Evolutionary conservation across 2,888 invertebrate species (phyloP), one percentile per base, ranked within the genome.

Genomic region (Rosalia funebris): DNA sequence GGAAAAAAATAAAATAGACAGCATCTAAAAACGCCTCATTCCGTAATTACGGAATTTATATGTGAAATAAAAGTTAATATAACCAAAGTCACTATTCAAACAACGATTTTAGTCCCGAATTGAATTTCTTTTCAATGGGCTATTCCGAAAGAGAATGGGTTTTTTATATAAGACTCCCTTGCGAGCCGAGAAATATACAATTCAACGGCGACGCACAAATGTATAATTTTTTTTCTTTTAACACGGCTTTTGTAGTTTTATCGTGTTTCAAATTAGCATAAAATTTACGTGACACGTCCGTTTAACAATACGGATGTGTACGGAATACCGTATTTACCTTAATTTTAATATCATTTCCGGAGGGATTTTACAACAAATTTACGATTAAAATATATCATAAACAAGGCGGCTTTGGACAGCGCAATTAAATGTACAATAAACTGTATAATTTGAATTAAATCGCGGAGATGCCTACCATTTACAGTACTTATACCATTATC

Each of bases 181-280:
- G 25, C 42, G 39, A 53, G 16, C 53, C 11, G 42, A 42, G 16
- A 19, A 32, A 53, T 32, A 32, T 20, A 42, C 39, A 50, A 48
- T 50, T 50, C 39, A 39, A 50, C 41, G 32, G 53, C 42, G 15
- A 53, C 53, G 42, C 42, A 39, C 50, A 37, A 25, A 48, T 41
- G 50, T 50, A 39, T 50, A 50, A 36, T 50, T 57, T 57, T 60
- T 57, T 45, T 52, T 45, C 32, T 47, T 55, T 56, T 42, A n/a
- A n/a, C n/a, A n/a, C 58, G 19, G 56, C 58, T 56, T 55, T 58
- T 57, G 52, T 52, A 52, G 46, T 52, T 55, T 59, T 56, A 56
- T 31, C 55, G 56, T 47, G 59, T 34, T 52, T 44, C 37, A 58
- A 62, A 62, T 62, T 62, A 55, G 58, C 62, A 62, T 56, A 25